Base-by-base conservation (phyloP, 2,888 invertebrate genomes). In the Orgyia antiqua region DNA sequence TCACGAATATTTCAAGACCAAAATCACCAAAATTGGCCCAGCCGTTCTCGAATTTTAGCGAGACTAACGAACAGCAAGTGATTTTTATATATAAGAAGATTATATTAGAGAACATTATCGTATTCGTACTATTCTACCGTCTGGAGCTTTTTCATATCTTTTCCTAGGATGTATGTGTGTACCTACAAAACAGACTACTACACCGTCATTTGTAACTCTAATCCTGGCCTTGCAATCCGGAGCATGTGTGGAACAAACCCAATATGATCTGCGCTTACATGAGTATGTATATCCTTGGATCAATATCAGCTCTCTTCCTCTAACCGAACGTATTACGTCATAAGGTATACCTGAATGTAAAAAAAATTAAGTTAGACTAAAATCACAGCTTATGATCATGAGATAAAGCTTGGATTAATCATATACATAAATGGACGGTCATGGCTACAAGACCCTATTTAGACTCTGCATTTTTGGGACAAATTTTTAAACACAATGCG, bases 231-330 rank as follows among this genome's bases (percentile, higher is more conserved):
- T 54, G 13, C 65, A 50, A 1, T 25, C 24, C 2, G 24, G 35
- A 1, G 19, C 8, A 13, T 31, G 34, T 1, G 45, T 39, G 0
- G 51, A 49, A 31, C 70, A 68, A 0, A 44, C 33, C 65, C 68
- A 69, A 6, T 29, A 29, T 6, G 30, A 46, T 0, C 18, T 4
- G 2, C 33, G 42, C 1, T 31, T 21, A 26, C 47, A 41, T 0
- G 47, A 39, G 23, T 57, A 72, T 0, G 70, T 66, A 25, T 58
- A 66, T 1, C 61, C 64, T 1, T 53, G 49, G 6, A 62, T 24
- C 0, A 68, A 36, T 2, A 71, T 47, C 1, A 68, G 44, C 8
- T 46, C 34, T 29, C 35, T 60, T 0, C 69, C 70, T 33, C 51
- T 42, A 34, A 64, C 61, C 0, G 64, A 65, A 18, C 30, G 39